Evolutionary conservation across 2,888 invertebrate genomes (phyloP).

Genomic region (Oscheius sp.): DNA sequence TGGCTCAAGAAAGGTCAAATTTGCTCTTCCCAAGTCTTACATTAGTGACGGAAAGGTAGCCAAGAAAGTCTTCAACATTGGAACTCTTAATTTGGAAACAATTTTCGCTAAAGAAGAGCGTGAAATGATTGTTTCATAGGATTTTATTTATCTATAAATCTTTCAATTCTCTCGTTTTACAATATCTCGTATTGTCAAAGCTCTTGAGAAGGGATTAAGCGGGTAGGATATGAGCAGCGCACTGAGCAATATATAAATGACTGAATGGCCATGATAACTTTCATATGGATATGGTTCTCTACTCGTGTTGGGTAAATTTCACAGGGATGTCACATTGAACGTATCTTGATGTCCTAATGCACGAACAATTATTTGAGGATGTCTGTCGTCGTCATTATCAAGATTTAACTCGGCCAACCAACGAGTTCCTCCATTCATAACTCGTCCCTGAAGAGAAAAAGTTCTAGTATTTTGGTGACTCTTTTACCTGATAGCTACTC

Average conservation of each 20-base stretch:
- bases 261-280: conserved; percentile 9
- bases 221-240: conserved; percentile 15
- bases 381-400: conserved; percentile 35
- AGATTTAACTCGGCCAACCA: conserved; percentile 64
- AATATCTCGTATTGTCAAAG: conserved; percentile 25
- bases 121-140: conserved; percentile 39
- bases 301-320: neutral
- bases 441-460: neutral
- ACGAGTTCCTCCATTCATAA: conserved; percentile 33
- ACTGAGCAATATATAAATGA: conserved; percentile 17
- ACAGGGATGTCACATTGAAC: conserved; percentile 22
- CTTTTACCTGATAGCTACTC: conserved; percentile 9
- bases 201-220: conserved; percentile 8
- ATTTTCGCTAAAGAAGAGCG: conserved; percentile 46
- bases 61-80: conserved; percentile 54
- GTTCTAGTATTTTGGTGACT: neutral
- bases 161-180: conserved; percentile 6
- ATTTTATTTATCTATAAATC: neutral
- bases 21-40: conserved; percentile 49
- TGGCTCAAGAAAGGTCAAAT: conserved; percentile 51
- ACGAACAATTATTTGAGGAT: conserved; percentile 13
- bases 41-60: conserved; percentile 52
- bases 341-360: conserved; percentile 10
- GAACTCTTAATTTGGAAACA: conserved; percentile 46
- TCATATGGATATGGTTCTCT: conserved; percentile 11